A percentile compares a stretch with the other conserved stretches of the same genome.
These are phyloP conservation scores for Nasonia longicornis DNA, from an alignment of 1,140 invertebrate genomes.

Conservation along the genomic window DNA sequence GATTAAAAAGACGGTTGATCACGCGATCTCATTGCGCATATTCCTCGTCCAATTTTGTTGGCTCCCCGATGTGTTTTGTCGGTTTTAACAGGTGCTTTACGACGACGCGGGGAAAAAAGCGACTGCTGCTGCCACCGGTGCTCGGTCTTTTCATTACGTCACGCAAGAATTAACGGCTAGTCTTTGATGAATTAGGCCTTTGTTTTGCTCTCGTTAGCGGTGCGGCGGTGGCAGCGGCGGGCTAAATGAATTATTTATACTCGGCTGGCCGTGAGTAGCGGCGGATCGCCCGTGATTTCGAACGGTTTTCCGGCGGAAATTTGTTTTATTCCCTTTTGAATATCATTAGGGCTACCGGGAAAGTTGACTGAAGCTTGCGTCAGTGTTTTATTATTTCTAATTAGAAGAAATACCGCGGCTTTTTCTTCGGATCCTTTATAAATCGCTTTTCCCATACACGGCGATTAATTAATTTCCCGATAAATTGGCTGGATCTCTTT, in stretches of 20 bases:
- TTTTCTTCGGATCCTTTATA: neutral
- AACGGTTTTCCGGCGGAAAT: neutral
- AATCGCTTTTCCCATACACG: neutral
- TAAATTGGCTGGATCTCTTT: neutral
- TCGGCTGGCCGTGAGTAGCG: neutral
- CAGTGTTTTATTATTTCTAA: neutral
- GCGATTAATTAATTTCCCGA: neutral
- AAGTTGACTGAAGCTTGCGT: neutral
- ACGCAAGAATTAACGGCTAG: neutral
- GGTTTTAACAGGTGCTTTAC: constrained; percentile 3
- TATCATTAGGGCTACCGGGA: neutral
- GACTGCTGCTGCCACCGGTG: neutral
- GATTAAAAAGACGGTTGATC: constrained; percentile 42
- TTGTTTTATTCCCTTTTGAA: neutral
- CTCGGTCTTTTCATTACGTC: neutral
- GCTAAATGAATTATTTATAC: constrained; percentile 1
- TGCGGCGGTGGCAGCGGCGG: neutral
- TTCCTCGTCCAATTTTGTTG: constrained; percentile 3
- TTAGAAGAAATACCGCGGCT: neutral
- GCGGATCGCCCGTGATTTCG: neutral
- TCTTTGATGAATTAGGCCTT: constrained; percentile 2
- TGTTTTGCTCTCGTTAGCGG: neutral
- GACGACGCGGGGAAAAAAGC: neutral
- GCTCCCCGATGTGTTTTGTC: neutral
- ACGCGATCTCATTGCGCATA: constrained; percentile 11